Evolutionary conservation across 2,113 vertebrate species (phyloP), one percentile per base, ranked within the genome.

Genomic region (Motacilla alba): DNA sequence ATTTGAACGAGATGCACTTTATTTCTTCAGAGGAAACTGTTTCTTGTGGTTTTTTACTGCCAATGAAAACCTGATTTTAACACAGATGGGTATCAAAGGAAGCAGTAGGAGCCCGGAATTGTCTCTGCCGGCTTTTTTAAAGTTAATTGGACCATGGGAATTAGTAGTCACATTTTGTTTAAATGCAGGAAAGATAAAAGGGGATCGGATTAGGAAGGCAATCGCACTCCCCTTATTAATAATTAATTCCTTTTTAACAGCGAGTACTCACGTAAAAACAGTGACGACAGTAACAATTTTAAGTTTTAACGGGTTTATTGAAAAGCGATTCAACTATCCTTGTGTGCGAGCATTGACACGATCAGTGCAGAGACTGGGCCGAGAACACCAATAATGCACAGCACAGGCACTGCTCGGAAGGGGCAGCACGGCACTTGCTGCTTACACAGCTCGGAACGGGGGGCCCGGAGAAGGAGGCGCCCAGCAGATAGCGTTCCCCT

Each of bases 61-160:
- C 15, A 33, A 2, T 30, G 26, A 28, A 79, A 90, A 63, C 31
- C 43, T 5, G 13, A 17, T 26, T 79, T 75, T 72, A 31, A 72
- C 15, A 11, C 8, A 2, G 0, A 2, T 0, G 2, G 4, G 13
- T 49, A 18, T 26, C 22, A 31, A 30, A 37, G 11, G 28, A 46
- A 50, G 13, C 10, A 14, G 15, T 3, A 70, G 11, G 10, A 47
- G 13, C 19, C n/a, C 4, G 35, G 13, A 50, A 39, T 18, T 5
- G 6, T 23, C 49, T 59, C 39, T 43, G 9, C 9, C 3, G 3
- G 10, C 41, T 56, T 68, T 26, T 8, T 3, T 13, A 33, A 33
- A 43, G 30, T 39, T 39, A 39, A 63, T 59, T 5, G 7, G 27
- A 56, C 52, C 43, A 17, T 5, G 10, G 47, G 13, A 44, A 53